phyloP scores from a whole-genome alignment of 2,888 invertebrate species.

The Oithona nana region DNA sequence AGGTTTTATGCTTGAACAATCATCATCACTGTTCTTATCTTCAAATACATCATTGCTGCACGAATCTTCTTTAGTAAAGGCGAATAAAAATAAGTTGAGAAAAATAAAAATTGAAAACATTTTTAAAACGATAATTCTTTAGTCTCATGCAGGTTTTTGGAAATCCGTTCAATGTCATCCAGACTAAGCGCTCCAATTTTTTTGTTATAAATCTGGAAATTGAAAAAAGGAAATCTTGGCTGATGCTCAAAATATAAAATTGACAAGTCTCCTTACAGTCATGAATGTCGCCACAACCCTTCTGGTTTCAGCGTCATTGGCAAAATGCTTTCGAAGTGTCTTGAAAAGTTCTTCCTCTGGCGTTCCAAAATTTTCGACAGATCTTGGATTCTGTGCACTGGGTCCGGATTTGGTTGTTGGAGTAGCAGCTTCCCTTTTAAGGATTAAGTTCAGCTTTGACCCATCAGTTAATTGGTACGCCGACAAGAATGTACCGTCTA shows the following conservation, averaged over 20 bases:
- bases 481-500: neutral
- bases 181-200: conserved; percentile 4
- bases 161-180: conserved; percentile 13
- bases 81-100: neutral
- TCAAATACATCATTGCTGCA: too few relatives aligned
- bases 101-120: neutral
- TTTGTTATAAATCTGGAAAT: neutral
- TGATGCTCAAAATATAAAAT: neutral
- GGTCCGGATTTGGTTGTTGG: neutral
- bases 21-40: neutral
- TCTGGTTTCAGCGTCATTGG: neutral
- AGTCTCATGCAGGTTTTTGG: neutral
- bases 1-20: neutral
- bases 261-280: neutral
- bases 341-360: neutral
- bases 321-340: neutral
- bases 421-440: neutral
- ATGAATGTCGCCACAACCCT: neutral
- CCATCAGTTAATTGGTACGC: conserved; percentile 6
- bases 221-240: neutral
- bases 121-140: conserved; percentile 3
- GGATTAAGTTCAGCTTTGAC: conserved; percentile 6
- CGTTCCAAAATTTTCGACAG: neutral
- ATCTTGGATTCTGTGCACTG: neutral
- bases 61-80: neutral